Evolutionary conservation across 2,888 invertebrate species (phyloP).

Genomic region (Melanargia galathea): DNA sequence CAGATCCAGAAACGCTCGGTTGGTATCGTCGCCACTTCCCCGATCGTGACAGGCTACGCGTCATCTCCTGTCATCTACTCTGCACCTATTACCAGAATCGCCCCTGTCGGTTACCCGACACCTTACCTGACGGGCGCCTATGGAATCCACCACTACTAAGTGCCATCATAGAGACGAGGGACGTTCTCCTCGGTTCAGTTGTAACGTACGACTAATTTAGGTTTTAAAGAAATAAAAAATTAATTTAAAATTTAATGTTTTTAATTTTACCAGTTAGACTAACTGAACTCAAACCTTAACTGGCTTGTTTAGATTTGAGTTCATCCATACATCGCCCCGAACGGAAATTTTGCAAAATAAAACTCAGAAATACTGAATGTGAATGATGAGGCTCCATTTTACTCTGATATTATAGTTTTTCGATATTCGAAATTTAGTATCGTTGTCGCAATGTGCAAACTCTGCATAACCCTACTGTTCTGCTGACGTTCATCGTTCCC

Average conservation of each 20-base stretch:
- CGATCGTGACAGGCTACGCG: slow-evolving; percentile 55
- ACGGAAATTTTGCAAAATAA: too few species aligned
- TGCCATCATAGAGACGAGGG: slow-evolving; percentile 57
- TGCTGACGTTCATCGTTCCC: too few species aligned
- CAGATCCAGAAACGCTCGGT: slow-evolving; percentile 70
- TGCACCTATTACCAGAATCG: slow-evolving; percentile 49
- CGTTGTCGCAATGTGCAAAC: too few species aligned
- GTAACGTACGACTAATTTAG: slow-evolving; percentile 54
- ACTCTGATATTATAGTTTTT: too few species aligned
- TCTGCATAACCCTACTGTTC: too few species aligned
- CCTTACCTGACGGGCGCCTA: slow-evolving; percentile 62
- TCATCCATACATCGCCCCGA: too few species aligned
- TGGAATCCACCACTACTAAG: slow-evolving; percentile 67
- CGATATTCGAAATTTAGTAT: too few species aligned
- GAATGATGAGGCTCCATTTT: too few species aligned
- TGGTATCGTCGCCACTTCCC: slow-evolving; percentile 49
- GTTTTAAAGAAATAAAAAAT: slow-evolving; percentile 55
- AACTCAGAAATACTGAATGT: too few species aligned
- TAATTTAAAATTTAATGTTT: slow-evolving; percentile 34
- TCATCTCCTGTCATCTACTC: slow-evolving; percentile 54
- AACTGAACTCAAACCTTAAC: too few species aligned
- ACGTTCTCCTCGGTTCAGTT: slow-evolving; percentile 57
- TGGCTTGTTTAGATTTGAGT: too few species aligned
- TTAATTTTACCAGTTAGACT: not conserved
- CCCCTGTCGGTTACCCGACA: slow-evolving; percentile 46